Conservation (phyloP, 2,113 vertebrate genomes). For the Electrona antarctica region DNA sequence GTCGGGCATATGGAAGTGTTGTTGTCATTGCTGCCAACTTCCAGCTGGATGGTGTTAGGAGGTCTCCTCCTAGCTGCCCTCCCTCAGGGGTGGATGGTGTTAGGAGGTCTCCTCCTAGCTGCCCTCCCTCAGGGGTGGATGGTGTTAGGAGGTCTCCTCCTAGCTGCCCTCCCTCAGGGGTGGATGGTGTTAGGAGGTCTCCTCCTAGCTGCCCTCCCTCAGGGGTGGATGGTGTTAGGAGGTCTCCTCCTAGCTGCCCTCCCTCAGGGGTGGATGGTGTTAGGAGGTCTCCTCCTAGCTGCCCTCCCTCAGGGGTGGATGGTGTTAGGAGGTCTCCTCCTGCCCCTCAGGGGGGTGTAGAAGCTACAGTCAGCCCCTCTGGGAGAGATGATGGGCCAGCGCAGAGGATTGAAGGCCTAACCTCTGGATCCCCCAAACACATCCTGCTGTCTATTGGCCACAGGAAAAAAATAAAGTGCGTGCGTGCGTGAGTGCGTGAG, state of each 20-base stretch:
- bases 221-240: conserved; percentile 24
- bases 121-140: conserved; percentile 1
- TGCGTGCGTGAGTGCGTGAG: conserved; percentile 2
- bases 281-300: conserved; percentile 50
- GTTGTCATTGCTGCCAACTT: conserved; percentile 49
- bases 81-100: conserved; percentile 42
- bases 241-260: too few species aligned
- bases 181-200: conserved; percentile 67
- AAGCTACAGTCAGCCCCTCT: too few species aligned
- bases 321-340: too few species aligned
- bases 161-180: conserved; percentile 61
- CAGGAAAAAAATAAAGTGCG: conserved; percentile 50
- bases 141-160: conserved; percentile 50
- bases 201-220: conserved; percentile 50
- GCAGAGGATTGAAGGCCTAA: conserved; percentile 36
- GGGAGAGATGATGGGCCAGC: conserved; percentile 20
- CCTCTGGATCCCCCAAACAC: conserved; percentile 13
- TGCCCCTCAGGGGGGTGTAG: conserved; percentile 29
- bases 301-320: conserved; percentile 54
- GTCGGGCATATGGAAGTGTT: conserved; percentile 64
- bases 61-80: conserved; percentile 43
- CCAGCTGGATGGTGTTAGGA: conserved; percentile 73
- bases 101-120: too few species aligned
- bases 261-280: conserved; percentile 72
- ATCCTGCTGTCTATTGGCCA: conserved; percentile 47